Percentiles rank a stretch among this genome's conserved stretches.
Evolutionary conservation across 2,888 invertebrate genomes (phyloP).

Genomic region (Dynastes maya): DNA sequence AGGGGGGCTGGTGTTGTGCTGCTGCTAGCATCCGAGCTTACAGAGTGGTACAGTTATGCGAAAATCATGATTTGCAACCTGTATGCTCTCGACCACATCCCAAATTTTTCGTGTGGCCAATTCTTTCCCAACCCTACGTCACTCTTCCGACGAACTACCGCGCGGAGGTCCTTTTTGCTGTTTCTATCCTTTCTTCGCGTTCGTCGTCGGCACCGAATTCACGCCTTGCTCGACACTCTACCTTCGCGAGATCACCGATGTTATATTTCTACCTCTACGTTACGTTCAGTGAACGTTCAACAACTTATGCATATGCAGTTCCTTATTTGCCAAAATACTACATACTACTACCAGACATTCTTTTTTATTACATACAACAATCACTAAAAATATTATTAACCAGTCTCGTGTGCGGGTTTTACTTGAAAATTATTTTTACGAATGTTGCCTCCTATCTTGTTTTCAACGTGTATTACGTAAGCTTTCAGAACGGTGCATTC

Average conservation of each 20-base stretch:
- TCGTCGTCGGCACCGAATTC: conserved; percentile 41
- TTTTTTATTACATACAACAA: conserved; percentile 5
- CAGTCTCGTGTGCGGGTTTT: conserved; percentile 7
- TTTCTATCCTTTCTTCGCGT: conserved; percentile 25
- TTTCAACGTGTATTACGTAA: not conserved
- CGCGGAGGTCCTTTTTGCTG: conserved; percentile 50
- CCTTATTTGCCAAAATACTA: conserved; percentile 21
- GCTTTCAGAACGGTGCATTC: not conserved
- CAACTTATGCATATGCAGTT: conserved; percentile 22
- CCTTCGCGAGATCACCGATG: conserved; percentile 19
- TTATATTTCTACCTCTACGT: conserved; percentile 17
- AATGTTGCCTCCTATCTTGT: not conserved
- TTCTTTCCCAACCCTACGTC: conserved; percentile 55
- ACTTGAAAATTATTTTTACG: not conserved
- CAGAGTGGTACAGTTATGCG: conserved; percentile 67
- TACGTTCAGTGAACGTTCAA: conserved; percentile 28
- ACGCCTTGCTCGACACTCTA: conserved; percentile 48
- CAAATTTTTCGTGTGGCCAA: conserved; percentile 57
- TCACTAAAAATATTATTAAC: conserved; percentile 17
- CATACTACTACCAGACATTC: conserved; percentile 16
- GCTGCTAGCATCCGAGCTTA: conserved; percentile 59
- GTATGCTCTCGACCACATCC: conserved; percentile 55
- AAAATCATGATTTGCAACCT: conserved; percentile 69
- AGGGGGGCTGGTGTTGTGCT: conserved; percentile 55
- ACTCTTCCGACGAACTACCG: conserved; percentile 38